Conservation (phyloP, 2,888 invertebrate species). For the Rotaria magnacalcarata region DNA sequence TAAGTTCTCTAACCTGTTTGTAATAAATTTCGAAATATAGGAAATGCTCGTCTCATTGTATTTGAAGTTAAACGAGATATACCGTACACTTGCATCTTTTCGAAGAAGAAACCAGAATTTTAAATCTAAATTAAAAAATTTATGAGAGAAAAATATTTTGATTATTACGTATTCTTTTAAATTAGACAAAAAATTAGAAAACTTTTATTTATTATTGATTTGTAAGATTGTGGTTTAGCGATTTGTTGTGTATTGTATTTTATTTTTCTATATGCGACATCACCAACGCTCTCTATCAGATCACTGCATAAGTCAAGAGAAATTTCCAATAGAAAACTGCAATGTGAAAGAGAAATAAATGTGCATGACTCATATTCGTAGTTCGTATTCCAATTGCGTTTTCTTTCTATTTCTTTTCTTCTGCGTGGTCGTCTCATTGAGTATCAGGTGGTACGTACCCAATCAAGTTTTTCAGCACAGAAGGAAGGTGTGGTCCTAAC, state of each 20-base stretch:
- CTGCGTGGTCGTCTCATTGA: neutral
- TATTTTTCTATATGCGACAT: neutral
- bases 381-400: neutral
- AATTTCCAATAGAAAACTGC: neutral
- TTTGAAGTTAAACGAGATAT: neutral
- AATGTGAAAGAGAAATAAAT: no score
- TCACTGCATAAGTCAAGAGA: neutral
- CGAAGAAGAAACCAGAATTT: no score
- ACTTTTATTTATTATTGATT: no score
- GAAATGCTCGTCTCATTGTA: neutral
- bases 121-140: neutral
- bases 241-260: no score
- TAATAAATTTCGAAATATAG: neutral
- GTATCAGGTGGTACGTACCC: neutral
- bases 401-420: neutral
- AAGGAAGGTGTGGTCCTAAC: neutral
- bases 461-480: neutral
- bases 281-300: neutral
- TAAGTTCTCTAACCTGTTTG: neutral
- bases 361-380: no score
- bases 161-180: no score
- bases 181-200: no score
- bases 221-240: no score
- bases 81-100: no score
- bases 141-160: neutral